phyloP scores from a whole-genome alignment of 2,888 invertebrate genomes.

The Drosophila prolongata region DNA sequence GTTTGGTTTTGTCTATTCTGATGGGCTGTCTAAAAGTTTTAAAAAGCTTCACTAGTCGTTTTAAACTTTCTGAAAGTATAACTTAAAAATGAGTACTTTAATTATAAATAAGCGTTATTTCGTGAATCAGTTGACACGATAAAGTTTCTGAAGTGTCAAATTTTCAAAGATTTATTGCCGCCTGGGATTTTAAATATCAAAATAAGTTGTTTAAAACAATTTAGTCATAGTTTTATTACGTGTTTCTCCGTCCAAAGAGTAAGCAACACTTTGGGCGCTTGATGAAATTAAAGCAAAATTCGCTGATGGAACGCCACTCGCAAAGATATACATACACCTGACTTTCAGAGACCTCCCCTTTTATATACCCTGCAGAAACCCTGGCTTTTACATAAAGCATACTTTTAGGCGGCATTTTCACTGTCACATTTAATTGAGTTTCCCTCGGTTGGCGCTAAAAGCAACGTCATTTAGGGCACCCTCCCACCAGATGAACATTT shows the following conservation, averaged over 20 bases:
- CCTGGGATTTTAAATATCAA: no score
- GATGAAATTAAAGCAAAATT: conserved; percentile 38
- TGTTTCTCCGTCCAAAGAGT: conserved; percentile 1
- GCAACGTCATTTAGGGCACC: conserved; percentile 68
- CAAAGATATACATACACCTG: not conserved
- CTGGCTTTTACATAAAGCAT: conserved; percentile 60
- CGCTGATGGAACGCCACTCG: conserved; percentile 10
- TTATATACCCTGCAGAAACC: not conserved
- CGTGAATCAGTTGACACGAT: no score
- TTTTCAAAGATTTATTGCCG: no score
- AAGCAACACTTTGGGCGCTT: conserved; percentile 26
- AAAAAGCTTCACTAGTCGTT: not conserved
- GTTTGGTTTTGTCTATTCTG: no score
- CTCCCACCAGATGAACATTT: conserved; percentile 51
- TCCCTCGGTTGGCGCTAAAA: conserved; percentile 69
- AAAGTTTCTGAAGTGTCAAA: no score
- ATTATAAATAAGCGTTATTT: no score
- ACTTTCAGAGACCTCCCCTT: conserved; percentile 1
- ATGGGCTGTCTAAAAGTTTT: not conserved
- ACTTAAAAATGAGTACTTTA: no score
- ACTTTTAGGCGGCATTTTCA: conserved; percentile 75
- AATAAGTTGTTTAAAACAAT: no score
- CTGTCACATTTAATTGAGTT: conserved; percentile 81
- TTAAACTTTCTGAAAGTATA: no score
- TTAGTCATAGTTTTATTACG: no score